Evolutionary conservation across 2,888 invertebrate genomes (phyloP), one percentile per base, ranked within the genome.

Genomic region (Macrophya alboannulata): DNA sequence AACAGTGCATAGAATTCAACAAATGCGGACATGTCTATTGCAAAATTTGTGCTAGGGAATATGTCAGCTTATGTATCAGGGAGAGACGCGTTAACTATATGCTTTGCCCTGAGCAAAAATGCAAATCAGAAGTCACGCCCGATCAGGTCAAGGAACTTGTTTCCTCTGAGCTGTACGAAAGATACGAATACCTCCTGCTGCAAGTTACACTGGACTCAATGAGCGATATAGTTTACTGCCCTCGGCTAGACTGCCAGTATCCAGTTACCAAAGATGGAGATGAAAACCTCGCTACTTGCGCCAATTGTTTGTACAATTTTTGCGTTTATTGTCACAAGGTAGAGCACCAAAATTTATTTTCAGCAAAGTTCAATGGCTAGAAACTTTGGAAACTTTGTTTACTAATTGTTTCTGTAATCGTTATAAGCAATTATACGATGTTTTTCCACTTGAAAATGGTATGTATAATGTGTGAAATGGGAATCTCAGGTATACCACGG

Each of bases 261-360:
- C 89, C 91, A 6, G 89, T 89, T 9, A 82, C 88, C 17, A 87
- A 84, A 12, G 87, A 89, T n/a, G 25, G n/a, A 0, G 88, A 88
- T 4, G 90, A 90, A 12, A 87, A 84, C 21, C 87, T 91, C 12
- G 90, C 89, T 0, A 88, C 85, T 65, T 92, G 92, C 71, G 81
- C 85, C 0, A 85, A 76, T 15, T 92, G 92, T 76, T 81, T 87
- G 5, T 90, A 92, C 72, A 87, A 87, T 76, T 92, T 92, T 86
- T 92, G 92, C 84, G 65, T 83, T 74, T 90, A 86, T 77, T 92
- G 92, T 74, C 86, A 84, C 45, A 91, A 92, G 90, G 92, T 92
- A 88, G 40, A 4, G 51, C n/a, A 48, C 0, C 71, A n/a, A 43
- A 9, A 72, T 72, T 43, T 17, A 72, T 40, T 40, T n/a, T 10